Conservation (phyloP, 2,888 invertebrate species). For the Seira ritae region DNA sequence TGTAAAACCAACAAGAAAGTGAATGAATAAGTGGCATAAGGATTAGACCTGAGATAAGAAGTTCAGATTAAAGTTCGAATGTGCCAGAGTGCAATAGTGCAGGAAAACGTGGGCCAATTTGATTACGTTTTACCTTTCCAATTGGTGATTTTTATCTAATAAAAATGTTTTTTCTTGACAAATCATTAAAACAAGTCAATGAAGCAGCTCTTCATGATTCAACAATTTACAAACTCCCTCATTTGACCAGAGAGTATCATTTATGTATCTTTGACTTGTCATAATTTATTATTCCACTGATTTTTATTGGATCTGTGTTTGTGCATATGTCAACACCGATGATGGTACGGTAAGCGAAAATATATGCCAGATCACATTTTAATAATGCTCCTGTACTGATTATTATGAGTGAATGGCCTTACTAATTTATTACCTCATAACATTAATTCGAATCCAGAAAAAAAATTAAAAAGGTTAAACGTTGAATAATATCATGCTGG, state of each 20-base stretch:
- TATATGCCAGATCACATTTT: constrained; percentile 2
- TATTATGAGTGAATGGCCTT: not conserved
- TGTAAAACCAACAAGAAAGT: not conserved
- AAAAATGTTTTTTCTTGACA: constrained; percentile 1
- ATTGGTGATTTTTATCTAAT: not conserved
- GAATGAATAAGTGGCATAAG: constrained; percentile 1
- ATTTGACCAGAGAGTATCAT: not conserved
- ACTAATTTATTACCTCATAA: not conserved
- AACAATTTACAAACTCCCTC: not conserved
- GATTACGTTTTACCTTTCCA: not conserved
- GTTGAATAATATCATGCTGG: not conserved
- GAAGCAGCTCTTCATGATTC: not conserved
- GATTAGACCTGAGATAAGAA: not conserved
- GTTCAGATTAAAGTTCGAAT: constrained; percentile 11
- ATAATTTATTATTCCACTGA: not conserved
- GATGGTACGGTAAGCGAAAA: constrained; percentile 2
- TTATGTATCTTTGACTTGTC: not conserved
- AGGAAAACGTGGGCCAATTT: not conserved
- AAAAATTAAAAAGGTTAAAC: not conserved
- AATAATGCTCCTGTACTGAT: not conserved
- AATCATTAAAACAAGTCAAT: not conserved
- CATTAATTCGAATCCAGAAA: not conserved
- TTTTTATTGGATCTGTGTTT: constrained; percentile 15
- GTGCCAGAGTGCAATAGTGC: not conserved
- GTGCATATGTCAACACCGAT: constrained; percentile 4